Conservation (phyloP, 2,888 invertebrate genomes). For the Melieria picta region DNA sequence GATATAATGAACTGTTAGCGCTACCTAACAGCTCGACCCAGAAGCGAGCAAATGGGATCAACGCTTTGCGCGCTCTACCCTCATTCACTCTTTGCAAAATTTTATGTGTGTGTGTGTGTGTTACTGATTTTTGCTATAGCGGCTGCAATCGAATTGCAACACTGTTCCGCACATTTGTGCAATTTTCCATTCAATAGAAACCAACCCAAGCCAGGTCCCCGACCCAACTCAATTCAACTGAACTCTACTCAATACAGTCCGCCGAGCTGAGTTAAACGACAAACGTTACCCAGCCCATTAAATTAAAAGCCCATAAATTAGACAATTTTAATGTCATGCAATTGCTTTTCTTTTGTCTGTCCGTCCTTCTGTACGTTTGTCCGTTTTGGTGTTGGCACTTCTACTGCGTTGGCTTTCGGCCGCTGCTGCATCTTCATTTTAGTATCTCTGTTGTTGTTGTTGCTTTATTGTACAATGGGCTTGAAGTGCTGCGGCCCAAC, state of each 20-base stretch:
- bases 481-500: too few relatives aligned
- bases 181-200: too few relatives aligned
- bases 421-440: too few relatives aligned
- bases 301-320: constrained; percentile 66
- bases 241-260: constrained; percentile 3
- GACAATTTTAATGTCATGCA: constrained; percentile 48
- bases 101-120: neutral
- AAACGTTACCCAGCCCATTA: constrained; percentile 59
- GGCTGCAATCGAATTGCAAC: too few relatives aligned
- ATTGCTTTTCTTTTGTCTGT: constrained; percentile 5
- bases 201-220: neutral
- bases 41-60: constrained; percentile 14
- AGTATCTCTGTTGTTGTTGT: too few relatives aligned
- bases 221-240: neutral
- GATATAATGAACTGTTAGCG: constrained; percentile 27
- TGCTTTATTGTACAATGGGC: too few relatives aligned
- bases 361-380: neutral
- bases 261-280: neutral
- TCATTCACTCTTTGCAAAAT: neutral
- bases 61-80: neutral
- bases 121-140: too few relatives aligned
- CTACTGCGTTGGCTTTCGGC: too few relatives aligned
- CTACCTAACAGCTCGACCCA: constrained; percentile 17
- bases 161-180: too few relatives aligned
- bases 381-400: too few relatives aligned